Conservation (phyloP, 2,113 vertebrate genomes). For the Abramis brama region DNA sequence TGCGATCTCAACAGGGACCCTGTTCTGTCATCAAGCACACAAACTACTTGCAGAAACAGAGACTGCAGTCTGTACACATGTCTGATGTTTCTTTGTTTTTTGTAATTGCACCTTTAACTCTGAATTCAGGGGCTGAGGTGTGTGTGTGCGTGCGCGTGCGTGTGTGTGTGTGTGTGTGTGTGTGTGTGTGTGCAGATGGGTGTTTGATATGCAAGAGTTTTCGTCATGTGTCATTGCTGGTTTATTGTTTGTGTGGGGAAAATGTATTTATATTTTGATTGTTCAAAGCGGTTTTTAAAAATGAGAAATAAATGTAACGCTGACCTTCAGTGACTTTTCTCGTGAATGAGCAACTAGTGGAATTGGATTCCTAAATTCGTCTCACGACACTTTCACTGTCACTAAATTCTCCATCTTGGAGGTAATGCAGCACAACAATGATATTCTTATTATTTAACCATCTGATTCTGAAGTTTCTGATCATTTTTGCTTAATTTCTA, state of each 20-base stretch:
- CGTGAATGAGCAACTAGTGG: not conserved
- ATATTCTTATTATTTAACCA: not conserved
- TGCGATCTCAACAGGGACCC: not conserved
- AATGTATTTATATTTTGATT: slow-evolving; percentile 80
- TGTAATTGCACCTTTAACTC: slow-evolving; percentile 63
- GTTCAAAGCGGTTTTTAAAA: slow-evolving; percentile 72
- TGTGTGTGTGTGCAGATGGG: slow-evolving; percentile 14
- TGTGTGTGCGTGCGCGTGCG: slow-evolving; percentile 21
- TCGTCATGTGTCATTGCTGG: slow-evolving; percentile 38
- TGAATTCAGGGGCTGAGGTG: slow-evolving; percentile 61
- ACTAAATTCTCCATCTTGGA: not conserved
- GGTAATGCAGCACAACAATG: not conserved
- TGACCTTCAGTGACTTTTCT: slow-evolving; percentile 9
- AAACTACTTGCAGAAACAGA: not conserved
- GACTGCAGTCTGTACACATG: slow-evolving; percentile 26
- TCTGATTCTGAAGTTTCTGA: not conserved
- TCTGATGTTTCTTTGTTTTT: slow-evolving; percentile 41
- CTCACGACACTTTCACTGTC: too few species aligned
- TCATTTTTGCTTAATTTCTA: not conserved
- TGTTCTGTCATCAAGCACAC: slow-evolving; percentile 3
- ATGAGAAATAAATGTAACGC: slow-evolving; percentile 62
- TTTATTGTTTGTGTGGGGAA: slow-evolving; percentile 54
- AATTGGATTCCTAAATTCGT: not conserved
- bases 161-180: not conserved
- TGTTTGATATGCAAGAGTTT: slow-evolving; percentile 20